Base-by-base conservation (phyloP, 2,888 invertebrate genomes). In the Caenorhabditis angaria region DNA sequence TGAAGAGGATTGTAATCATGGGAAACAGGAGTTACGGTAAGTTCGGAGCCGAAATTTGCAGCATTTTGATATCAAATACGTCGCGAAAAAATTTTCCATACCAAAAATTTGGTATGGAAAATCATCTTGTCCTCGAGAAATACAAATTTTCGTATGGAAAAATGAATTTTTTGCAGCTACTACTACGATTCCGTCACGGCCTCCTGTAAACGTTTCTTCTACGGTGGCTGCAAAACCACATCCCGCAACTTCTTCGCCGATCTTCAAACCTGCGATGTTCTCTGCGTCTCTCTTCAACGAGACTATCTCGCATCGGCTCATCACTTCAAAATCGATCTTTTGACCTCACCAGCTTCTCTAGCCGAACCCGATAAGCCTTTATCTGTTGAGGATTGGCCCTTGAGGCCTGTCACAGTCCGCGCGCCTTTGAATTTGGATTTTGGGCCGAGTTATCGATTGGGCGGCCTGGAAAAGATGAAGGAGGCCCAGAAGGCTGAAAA, bases 191-290 rank as follows among this genome's bases (percentile, higher is more conserved):
- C 63, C 12, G 70, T 67, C 10, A 41, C 60, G 1, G 56, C 65
- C 12, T 18, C 61, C 8, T 82, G 82, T 63, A 65, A 69, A 29
- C 71, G 70, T 57, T 83, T 78, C 57, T 80, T 76, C 65, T 82
- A 80, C 47, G 80, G 80, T 5, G 79, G 80, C 18, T 83, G 83
- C 61, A 64, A 69, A 48, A 69, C 78, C 0, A 70, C 50, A 8
- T 69, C 76, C 0, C 65, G 66, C 48, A 81, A 81, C 56, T 67
- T 80, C 10, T 81, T 81, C 65, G 62, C 71, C 1, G 75, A 77
- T 53, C 61, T 73, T 32, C 70, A 74, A 70, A 70, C 65, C 10
- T 74, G 74, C 35, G 75, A 79, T 28, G 35, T 64, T 0, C 25
- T 77, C 0, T 79, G 79, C 60, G 69, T 65, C 3, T 50, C 64